phyloP scores from a whole-genome alignment of 2,888 invertebrate genomes.

The Deilephila elpenor region DNA sequence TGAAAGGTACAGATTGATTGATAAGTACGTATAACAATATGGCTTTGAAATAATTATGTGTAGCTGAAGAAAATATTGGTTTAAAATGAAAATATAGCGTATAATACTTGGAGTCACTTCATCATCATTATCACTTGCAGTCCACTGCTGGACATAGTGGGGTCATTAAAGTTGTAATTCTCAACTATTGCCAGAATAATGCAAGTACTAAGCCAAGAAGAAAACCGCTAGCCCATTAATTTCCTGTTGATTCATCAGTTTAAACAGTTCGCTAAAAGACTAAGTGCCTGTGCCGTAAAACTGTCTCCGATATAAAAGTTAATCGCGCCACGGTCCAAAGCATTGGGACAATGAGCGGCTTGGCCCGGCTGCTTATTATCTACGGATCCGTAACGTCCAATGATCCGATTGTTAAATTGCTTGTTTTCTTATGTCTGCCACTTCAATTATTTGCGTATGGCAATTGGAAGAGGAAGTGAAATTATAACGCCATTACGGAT shows the following conservation, averaged over 20 bases:
- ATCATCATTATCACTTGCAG: too few relatives aligned
- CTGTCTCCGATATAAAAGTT: neutral
- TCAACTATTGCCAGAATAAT: too few relatives aligned
- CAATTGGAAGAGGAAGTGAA: neutral
- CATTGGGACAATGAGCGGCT: conserved; percentile 12
- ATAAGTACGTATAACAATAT: too few relatives aligned
- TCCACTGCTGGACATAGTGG: too few relatives aligned
- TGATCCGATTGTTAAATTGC: conserved; percentile 17
- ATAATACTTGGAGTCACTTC: too few relatives aligned
- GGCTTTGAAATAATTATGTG: neutral
- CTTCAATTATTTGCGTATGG: neutral
- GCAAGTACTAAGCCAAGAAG: neutral
- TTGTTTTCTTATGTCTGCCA: neutral
- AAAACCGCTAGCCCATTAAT: neutral
- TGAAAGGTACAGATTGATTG: neutral
- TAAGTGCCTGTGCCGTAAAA: neutral
- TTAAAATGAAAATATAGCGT: too few relatives aligned
- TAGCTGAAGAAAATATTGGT: neutral
- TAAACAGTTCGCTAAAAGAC: neutral
- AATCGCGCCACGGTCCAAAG: neutral
- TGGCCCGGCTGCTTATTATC: neutral
- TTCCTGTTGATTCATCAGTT: neutral
- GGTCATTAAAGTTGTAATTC: too few relatives aligned
- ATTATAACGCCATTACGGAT: too few relatives aligned
- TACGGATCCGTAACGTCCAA: conserved; percentile 18